Base-by-base conservation (phyloP, 1,140 invertebrate genomes). In the Heterodera carotae region DNA sequence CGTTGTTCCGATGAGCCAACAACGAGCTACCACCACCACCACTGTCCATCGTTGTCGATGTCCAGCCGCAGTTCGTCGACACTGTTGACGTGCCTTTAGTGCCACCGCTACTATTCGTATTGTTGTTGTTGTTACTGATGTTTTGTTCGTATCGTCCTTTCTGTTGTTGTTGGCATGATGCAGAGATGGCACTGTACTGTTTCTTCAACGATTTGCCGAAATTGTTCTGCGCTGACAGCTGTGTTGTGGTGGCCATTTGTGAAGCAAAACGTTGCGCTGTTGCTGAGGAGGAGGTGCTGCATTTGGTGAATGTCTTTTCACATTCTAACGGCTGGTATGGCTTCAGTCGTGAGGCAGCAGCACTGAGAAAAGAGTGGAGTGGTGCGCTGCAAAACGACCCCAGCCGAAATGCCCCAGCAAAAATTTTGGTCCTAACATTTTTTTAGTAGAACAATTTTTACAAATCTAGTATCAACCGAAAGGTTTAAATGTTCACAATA, bases 141-240 rank as follows among this genome's bases (percentile, higher is more conserved):
- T 62, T 8, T 18, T 62, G 60, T 18, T 62, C 8, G 29, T 31
- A 22, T 8, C 60, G 60, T 18, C 18, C 18, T 18, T 62, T 7
- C 29, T 62, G 60, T 22, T 56, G 48, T 22, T 56, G 48, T 56
- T 66, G 62, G 25, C 29, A n/a, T 43, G 39, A 8, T 22, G 8
- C 62, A 27, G 48, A 56, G 22, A 66, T 66, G 29, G 62, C 62
- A 12, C 12, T 34, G 62, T 18, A 66, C 25, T 66, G 62, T 29
- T 66, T 66, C 62, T 66, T 29, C 62, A 66, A 34, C 15, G 62
- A 31, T 66, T 66, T 66, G 62, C 62, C 25, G 33, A 15, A 66
- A 27, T 29, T 31, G 29, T 31, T 10, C 2, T 29, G 27, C 12
- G 62, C 62, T 6, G 62, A 66, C 62, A 22, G 6, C 29, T 25